Base-by-base conservation (phyloP, 2,888 invertebrate genomes). In the Platycnemis pennipes region DNA sequence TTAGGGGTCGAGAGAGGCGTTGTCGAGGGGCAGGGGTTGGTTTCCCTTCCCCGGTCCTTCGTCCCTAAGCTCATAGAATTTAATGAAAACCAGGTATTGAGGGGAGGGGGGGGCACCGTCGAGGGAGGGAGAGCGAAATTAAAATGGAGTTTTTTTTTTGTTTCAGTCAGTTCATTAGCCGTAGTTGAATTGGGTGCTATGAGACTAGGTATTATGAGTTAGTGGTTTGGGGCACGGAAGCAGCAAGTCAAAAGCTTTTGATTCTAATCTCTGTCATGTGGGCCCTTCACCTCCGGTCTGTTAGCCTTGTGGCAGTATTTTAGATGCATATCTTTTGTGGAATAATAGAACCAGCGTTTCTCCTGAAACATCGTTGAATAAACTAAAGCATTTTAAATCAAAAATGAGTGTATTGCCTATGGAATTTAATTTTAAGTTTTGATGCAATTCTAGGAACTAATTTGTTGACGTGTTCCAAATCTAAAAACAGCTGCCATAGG, bases 151-250 rank as follows among this genome's bases (percentile, higher is more conserved):
- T 77, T 77, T 77, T 77, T 8, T 77, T 77, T 37, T n/a, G 31
- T 37, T 26, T 13, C 77, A 26, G 31, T 37, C 37, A 77, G 77
- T 77, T 77, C 77, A 77, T 77, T 77, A 77, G 37, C 77, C 77
- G 37, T 77, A 77, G 77, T 37, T 77, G 77, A 77, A 77, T 77
- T 31, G 8, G 77, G 77, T 37, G 63, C 22, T 63, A 26, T n/a
- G 77, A 77, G 31, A 37, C 13, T 77, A 77, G 77, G 77, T 16
- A 37, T 37, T 77, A 13, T 77, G 77, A 77, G 77, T 77, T 37
- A 77, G 77, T 77, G 77, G 77, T 77, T 37, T 77, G 77, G 13
- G 13, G 77, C 77, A 77, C 77, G 77, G 13, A 37, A 77, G 77
- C 37, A 77, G 31, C 77, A 77, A 77, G 37, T 31, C 37, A 31